Evolutionary conservation across 2,113 vertebrate species (phyloP).

Genomic region (Saguinus midas): DNA sequence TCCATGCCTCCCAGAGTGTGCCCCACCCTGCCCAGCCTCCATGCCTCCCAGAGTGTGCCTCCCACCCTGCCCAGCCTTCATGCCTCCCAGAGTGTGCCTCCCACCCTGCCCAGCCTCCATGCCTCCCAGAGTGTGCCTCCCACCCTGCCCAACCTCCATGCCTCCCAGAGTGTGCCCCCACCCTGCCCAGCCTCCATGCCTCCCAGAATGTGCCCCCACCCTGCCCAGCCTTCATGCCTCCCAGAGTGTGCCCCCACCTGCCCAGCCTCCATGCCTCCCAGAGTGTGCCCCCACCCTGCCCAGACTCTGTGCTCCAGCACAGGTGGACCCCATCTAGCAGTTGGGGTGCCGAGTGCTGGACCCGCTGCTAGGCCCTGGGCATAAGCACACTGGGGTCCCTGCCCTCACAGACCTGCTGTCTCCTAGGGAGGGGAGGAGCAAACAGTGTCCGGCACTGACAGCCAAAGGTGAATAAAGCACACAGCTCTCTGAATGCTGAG

Average conservation of each 20-base stretch:
- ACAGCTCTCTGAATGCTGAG: too few relatives aligned
- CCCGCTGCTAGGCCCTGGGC: background rate
- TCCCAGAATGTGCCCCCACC: too few relatives aligned
- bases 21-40: fast-evolving
- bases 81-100: too few relatives aligned
- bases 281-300: background rate
- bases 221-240: too few relatives aligned
- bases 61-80: too few relatives aligned
- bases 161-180: too few relatives aligned
- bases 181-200: too few relatives aligned
- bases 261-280: too few relatives aligned
- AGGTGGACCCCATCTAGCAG: background rate
- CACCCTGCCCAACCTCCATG: fast-evolving
- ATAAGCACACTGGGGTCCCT: background rate
- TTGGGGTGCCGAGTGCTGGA: background rate
- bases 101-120: too few relatives aligned
- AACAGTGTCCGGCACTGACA: background rate
- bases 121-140: background rate
- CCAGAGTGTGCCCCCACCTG: background rate
- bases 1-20: background rate
- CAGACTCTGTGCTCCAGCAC: background rate
- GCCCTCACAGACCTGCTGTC: background rate
- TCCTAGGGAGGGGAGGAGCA: background rate
- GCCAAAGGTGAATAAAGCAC: background rate
- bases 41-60: too few relatives aligned